These are phyloP conservation scores for Actinernus sp. DNA, from an alignment of 92 coral and sea anemone genomes.

Conservation along the genomic window DNA sequence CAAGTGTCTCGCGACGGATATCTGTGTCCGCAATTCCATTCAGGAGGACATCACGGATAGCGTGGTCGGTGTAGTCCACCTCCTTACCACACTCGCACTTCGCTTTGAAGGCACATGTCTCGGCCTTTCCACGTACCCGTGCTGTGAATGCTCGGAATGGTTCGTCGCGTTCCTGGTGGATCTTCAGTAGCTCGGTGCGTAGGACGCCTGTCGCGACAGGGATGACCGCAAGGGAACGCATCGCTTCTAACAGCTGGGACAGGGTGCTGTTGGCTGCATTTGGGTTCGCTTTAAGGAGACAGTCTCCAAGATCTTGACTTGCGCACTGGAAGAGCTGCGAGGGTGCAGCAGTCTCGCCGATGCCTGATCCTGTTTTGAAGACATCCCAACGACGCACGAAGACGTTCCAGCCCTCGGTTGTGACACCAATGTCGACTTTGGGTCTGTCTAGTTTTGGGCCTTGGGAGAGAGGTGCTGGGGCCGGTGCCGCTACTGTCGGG, in stretches of 20 bases:
- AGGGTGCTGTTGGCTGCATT: conserved; percentile 35
- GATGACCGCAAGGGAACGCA: conserved; percentile 80
- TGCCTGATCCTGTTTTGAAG: conserved; percentile 65
- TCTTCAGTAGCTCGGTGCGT: conserved; percentile 65
- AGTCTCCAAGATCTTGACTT: conserved; percentile 67
- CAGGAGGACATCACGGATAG: conserved; percentile 57
- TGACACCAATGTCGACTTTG: conserved; percentile 53
- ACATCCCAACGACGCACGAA: conserved; percentile 73
- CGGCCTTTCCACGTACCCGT: conserved; percentile 64
- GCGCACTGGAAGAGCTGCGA: conserved; percentile 74
- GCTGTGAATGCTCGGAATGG: conserved; percentile 59
- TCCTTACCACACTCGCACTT: conserved; percentile 49
- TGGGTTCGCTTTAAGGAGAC: conserved; percentile 61
- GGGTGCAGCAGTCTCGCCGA: conserved; percentile 58
- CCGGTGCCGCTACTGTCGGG: not conserved
- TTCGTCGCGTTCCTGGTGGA: conserved; percentile 58
- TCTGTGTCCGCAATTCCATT: conserved; percentile 62
- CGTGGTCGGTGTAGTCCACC: conserved; percentile 69
- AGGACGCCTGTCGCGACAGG: conserved; percentile 67
- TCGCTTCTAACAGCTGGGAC: conserved; percentile 45
- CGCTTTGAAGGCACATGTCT: conserved; percentile 45
- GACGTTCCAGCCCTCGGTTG: conserved; percentile 61
- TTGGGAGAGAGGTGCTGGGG: conserved; percentile 1
- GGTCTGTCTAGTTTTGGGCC: conserved; percentile 66
- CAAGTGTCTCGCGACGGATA: conserved; percentile 60